Conservation (phyloP, 1,140 invertebrate genomes). For the Maconellicoccus hirsutus region DNA sequence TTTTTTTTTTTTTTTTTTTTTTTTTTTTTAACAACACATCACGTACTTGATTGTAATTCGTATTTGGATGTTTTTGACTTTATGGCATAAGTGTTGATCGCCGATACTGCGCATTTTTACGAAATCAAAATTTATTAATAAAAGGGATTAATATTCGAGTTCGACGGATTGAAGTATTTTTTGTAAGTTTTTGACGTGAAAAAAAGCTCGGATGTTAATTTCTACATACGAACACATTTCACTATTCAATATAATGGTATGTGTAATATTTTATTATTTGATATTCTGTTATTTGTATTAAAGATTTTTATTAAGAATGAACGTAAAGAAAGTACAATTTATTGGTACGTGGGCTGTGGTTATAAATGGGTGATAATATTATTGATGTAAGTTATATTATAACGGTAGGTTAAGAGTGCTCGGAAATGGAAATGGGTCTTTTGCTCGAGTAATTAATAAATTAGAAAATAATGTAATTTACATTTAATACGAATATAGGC, state of each 20-base stretch:
- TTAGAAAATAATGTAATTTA: too few relatives aligned
- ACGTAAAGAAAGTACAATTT: conserved; percentile 20
- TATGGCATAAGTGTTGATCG: too few relatives aligned
- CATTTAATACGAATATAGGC: too few relatives aligned
- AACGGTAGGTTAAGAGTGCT: conserved; percentile 4
- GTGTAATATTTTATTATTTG: neutral
- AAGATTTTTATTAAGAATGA: neutral
- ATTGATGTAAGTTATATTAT: conserved; percentile 17
- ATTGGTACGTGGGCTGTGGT: conserved; percentile 19
- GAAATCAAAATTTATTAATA: too few relatives aligned
- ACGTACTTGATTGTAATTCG: neutral
- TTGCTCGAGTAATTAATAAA: too few relatives aligned
- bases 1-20: neutral
- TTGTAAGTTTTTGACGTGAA: too few relatives aligned
- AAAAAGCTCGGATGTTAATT: too few relatives aligned
- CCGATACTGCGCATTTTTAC: too few relatives aligned
- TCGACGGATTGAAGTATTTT: too few relatives aligned
- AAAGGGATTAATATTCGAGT: too few relatives aligned
- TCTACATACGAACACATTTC: too few relatives aligned
- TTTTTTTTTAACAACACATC: neutral
- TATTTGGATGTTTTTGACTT: too few relatives aligned
- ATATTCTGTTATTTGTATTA: neutral
- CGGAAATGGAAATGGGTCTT: neutral
- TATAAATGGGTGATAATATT: conserved; percentile 17
- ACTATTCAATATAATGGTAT: neutral